Percentiles rank a stretch among this genome's conserved stretches.
These are phyloP conservation scores for Hippocampus kuda DNA, from an alignment of 2,797 vertebrate species.

Conservation along the genomic window DNA sequence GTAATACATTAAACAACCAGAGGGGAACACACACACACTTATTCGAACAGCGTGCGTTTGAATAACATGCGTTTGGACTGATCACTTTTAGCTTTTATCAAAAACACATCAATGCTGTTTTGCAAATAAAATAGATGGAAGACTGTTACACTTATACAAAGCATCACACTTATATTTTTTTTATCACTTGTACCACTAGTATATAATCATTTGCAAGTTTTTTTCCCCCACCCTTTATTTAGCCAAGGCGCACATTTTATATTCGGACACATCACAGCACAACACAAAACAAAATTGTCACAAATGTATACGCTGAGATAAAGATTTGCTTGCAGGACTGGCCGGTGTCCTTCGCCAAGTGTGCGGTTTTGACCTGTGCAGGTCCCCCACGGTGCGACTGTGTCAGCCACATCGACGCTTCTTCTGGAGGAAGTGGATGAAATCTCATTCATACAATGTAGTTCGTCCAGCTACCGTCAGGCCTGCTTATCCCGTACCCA, in stretches of 20 bases:
- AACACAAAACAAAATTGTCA: no score
- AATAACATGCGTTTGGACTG: background rate
- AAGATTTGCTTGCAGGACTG: conserved; percentile 26
- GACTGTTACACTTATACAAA: no score
- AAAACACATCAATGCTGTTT: background rate
- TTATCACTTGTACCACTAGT: background rate
- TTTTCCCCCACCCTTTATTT: no score
- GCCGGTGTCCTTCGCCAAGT: conserved; percentile 35
- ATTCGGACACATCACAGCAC: no score
- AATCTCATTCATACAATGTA: conserved; percentile 46
- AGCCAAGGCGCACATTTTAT: no score
- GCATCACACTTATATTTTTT: no score
- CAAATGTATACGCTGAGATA: no score
- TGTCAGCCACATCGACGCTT: conserved; percentile 50
- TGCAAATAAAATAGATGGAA: no score
- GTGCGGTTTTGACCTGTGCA: conserved; percentile 17
- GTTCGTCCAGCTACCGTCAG: conserved; percentile 61
- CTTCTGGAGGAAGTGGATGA: conserved; percentile 67
- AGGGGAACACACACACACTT: background rate
- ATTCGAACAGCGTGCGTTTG: background rate
- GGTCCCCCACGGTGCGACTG: conserved; percentile 13
- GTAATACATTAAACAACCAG: background rate
- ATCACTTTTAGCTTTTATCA: background rate
- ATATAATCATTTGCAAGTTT: background rate
- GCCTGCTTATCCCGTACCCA: conserved; percentile 60